phyloP scores from a whole-genome alignment of 2,797 vertebrate genomes.

The Potorous gilbertii region DNA sequence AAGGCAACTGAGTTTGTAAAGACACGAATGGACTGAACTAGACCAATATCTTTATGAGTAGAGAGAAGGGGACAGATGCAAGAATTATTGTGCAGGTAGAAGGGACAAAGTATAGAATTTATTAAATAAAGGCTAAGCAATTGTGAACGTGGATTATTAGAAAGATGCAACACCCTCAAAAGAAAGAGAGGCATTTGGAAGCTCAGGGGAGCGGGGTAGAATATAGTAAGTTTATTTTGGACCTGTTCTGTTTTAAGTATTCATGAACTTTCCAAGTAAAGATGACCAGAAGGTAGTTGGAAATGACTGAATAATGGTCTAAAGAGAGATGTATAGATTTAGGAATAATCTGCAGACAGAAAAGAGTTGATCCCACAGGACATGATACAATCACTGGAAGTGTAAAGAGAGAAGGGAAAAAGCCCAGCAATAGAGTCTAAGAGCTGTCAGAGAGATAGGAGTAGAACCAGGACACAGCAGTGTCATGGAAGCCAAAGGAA shows the following conservation, averaged over 20 bases:
- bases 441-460: background rate
- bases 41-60: background rate
- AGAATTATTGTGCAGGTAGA: background rate
- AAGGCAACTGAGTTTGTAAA: background rate
- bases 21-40: background rate
- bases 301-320: background rate
- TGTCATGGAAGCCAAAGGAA: background rate
- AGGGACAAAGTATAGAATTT: background rate
- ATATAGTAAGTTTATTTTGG: background rate
- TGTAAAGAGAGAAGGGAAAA: background rate
- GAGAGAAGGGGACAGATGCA: background rate
- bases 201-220: too few species aligned
- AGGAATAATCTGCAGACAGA: background rate
- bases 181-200: background rate
- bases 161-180: background rate
- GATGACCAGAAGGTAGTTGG: background rate
- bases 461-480: background rate
- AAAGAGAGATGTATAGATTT: background rate
- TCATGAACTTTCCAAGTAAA: background rate
- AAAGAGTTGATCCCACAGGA: background rate
- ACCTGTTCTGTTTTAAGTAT: background rate
- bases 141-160: background rate
- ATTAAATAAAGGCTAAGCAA: background rate
- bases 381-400: background rate
- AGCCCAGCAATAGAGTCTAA: background rate